These are phyloP conservation scores for Eueremaeus valkanovi DNA, from an alignment of 2,888 invertebrate species.

Conservation along the genomic window DNA sequence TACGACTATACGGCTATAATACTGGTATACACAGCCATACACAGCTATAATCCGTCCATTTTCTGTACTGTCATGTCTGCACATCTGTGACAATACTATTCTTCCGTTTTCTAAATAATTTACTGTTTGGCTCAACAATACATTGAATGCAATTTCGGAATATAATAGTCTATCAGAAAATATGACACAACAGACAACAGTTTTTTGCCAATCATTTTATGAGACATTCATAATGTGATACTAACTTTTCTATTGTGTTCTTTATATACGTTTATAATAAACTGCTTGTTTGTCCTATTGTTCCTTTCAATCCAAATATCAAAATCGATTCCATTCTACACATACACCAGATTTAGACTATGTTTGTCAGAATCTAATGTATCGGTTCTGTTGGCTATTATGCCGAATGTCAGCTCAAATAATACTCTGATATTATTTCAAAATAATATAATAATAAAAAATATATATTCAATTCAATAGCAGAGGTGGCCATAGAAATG, in stretches of 20 bases:
- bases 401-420: background rate
- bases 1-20: too few relatives aligned
- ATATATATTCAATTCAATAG: background rate
- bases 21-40: too few relatives aligned
- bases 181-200: background rate
- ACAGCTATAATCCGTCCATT: background rate
- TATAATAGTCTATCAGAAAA: background rate
- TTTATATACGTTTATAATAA: slow-evolving; percentile 16
- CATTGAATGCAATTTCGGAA: background rate
- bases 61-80: slow-evolving; percentile 7
- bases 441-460: background rate
- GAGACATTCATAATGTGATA: slow-evolving; percentile 17
- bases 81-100: slow-evolving; percentile 31
- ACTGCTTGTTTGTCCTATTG: slow-evolving; percentile 13
- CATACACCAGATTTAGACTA: background rate
- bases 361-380: slow-evolving; percentile 10
- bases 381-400: background rate
- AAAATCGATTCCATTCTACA: slow-evolving; percentile 3
- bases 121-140: slow-evolving; percentile 17
- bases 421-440: slow-evolving; percentile 4
- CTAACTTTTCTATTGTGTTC: slow-evolving; percentile 5
- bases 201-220: slow-evolving; percentile 31
- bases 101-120: slow-evolving; percentile 18
- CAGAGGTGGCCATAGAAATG: too few relatives aligned
- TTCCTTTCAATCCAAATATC: background rate